Evolutionary conservation across 1,140 invertebrate species (phyloP).

Genomic region (Procambarus virginalis): DNA sequence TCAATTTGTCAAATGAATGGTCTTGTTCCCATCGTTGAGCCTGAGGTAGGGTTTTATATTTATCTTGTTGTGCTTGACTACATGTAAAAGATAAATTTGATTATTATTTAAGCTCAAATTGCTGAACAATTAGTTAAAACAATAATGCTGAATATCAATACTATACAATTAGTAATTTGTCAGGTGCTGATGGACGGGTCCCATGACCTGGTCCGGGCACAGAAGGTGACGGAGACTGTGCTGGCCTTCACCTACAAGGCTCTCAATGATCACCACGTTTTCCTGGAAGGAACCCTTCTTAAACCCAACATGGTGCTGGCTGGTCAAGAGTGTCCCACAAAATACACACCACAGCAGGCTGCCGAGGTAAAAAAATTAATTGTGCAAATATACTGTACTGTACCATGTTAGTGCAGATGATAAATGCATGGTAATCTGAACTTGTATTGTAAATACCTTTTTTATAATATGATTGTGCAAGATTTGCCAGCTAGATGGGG

Average conservation of each 20-base stretch:
- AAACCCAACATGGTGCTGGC: constrained; percentile 99
- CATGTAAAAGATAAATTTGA: not conserved
- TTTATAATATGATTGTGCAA: too few relatives aligned
- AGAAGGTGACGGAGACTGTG: constrained; percentile 97
- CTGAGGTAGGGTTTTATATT: constrained; percentile 79
- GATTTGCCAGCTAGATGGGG: too few relatives aligned
- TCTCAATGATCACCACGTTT: constrained; percentile 97
- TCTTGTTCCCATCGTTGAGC: constrained; percentile 97
- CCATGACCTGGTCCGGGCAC: constrained; percentile 93
- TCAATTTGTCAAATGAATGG: constrained; percentile 96
- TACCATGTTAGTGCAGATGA: too few relatives aligned
- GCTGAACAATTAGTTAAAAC: too few relatives aligned
- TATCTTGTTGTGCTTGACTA: too few relatives aligned
- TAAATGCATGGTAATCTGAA: too few relatives aligned
- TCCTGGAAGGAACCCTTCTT: constrained; percentile 95
- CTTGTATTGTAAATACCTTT: too few relatives aligned
- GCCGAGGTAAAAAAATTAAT: constrained; percentile 71
- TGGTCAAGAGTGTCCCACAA: constrained; percentile 86
- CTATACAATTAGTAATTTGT: too few relatives aligned
- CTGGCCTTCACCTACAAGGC: constrained; percentile 97
- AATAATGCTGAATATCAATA: too few relatives aligned
- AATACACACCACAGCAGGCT: constrained; percentile 84
- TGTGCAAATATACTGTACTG: not conserved
- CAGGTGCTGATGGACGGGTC: constrained; percentile 87
- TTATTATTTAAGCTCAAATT: constrained; percentile 6